These are phyloP conservation scores for Onychomys arenicola DNA, from an alignment of 2,797 vertebrate genomes.

Conservation along the genomic window DNA sequence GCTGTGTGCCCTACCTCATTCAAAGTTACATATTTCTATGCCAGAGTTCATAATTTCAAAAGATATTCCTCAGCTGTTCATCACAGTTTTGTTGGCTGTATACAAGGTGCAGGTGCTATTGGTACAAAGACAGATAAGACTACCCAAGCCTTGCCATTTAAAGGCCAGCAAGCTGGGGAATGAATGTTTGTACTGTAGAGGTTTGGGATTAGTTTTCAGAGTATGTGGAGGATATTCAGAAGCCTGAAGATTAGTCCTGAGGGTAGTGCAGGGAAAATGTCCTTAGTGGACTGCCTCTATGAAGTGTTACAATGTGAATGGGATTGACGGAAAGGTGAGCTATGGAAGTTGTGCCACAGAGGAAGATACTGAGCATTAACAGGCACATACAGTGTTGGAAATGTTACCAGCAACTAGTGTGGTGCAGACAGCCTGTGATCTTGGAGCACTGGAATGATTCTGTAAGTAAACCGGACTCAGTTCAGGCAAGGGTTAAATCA, in stretches of 20 bases:
- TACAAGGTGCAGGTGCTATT: slow-evolving; percentile 1
- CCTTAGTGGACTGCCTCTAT: neutral
- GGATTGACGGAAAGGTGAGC: neutral
- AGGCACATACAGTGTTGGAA: neutral
- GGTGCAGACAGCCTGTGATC: neutral
- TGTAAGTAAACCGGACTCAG: neutral
- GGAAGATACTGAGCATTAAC: neutral
- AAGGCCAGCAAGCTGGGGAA: neutral
- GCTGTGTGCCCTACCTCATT: slow-evolving; percentile 25
- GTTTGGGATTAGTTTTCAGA: slow-evolving; percentile 47
- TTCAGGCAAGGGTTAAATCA: neutral
- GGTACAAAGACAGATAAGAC: slow-evolving; percentile 26
- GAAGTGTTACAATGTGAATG: neutral
- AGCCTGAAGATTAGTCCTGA: neutral
- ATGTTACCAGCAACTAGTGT: neutral
- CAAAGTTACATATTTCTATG: slow-evolving; percentile 7
- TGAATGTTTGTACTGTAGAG: neutral
- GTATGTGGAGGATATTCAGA: neutral
- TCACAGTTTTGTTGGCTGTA: slow-evolving; percentile 36
- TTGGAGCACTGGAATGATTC: neutral
- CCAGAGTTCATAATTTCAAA: slow-evolving; percentile 62
- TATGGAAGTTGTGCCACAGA: neutral
- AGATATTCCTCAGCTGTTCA: slow-evolving; percentile 25
- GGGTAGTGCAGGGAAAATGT: neutral
- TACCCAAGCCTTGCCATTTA: neutral